These are phyloP conservation scores for Drosophila arizonae DNA, from an alignment of 1,140 invertebrate genomes.

Conservation along the genomic window DNA sequence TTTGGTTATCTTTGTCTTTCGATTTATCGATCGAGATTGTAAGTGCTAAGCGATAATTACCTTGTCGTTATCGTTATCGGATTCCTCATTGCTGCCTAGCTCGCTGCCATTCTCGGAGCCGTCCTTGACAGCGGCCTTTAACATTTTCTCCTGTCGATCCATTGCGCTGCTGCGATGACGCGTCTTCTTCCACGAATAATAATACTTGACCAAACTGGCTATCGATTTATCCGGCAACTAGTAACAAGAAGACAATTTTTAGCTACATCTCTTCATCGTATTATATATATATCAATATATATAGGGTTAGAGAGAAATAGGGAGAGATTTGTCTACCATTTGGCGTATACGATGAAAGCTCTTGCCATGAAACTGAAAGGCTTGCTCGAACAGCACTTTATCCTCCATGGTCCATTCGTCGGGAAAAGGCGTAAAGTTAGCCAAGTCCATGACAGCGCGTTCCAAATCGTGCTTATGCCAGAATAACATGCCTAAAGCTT, in stretches of 20 bases:
- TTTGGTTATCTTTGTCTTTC: background rate
- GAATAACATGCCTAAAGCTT: constrained; percentile 98
- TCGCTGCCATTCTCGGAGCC: constrained; percentile 90
- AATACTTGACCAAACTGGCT: constrained; percentile 97
- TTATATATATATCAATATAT: background rate
- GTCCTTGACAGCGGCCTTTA: constrained; percentile 85
- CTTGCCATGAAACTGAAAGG: constrained; percentile 99
- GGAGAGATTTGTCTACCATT: constrained; percentile 89
- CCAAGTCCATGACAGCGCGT: constrained; percentile 94
- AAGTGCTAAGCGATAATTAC: constrained; percentile 85
- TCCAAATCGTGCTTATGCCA: constrained; percentile 99
- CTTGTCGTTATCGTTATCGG: constrained; percentile 92
- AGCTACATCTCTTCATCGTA: background rate
- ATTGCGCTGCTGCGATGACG: constrained; percentile 95
- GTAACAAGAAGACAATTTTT: background rate
- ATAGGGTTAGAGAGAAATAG: background rate
- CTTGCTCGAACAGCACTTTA: constrained; percentile 98
- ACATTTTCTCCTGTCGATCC: constrained; percentile 87
- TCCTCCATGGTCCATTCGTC: constrained; percentile 99
- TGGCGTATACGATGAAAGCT: constrained; percentile 98
- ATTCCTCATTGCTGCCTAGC: constrained; percentile 91
- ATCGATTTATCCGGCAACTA: constrained; percentile 98
- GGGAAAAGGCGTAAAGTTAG: constrained; percentile 98
- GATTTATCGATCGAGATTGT: background rate
- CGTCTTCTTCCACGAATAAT: constrained; percentile 99